phyloP scores from a whole-genome alignment of 1,140 invertebrate genomes.

The Ptiloglossa arizonensis region DNA sequence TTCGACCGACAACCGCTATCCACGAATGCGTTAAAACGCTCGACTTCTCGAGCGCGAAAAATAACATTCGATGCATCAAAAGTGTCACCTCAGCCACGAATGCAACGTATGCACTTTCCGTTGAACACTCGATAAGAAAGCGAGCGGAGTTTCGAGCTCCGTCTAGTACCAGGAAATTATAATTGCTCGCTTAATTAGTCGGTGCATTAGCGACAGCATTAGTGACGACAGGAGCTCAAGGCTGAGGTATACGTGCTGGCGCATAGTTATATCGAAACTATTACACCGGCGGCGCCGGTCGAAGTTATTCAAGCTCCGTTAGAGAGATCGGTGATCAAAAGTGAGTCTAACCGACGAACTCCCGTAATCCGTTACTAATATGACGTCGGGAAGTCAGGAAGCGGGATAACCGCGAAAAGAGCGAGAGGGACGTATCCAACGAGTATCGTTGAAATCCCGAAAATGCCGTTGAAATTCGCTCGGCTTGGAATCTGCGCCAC shows the following conservation, averaged over 20 bases:
- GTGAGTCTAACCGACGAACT: slow-evolving; percentile 27
- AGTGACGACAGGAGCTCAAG: not conserved
- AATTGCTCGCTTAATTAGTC: slow-evolving; percentile 5
- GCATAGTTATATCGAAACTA: slow-evolving; percentile 48
- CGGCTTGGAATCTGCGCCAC: slow-evolving; percentile 34
- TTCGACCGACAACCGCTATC: too few relatives aligned
- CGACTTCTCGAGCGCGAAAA: too few relatives aligned
- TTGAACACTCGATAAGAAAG: too few relatives aligned
- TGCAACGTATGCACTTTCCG: too few relatives aligned
- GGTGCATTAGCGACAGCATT: slow-evolving; percentile 1
- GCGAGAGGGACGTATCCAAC: not conserved
- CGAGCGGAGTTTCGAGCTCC: not conserved
- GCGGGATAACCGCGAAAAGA: slow-evolving; percentile 38
- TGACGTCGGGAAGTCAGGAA: slow-evolving; percentile 43
- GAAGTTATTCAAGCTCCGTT: slow-evolving; percentile 14
- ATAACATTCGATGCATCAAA: too few relatives aligned
- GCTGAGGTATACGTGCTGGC: not conserved
- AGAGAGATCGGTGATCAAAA: slow-evolving; percentile 15
- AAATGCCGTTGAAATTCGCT: slow-evolving; percentile 56
- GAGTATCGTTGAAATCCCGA: slow-evolving; percentile 55
- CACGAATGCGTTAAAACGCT: too few relatives aligned
- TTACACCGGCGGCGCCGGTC: slow-evolving; percentile 23
- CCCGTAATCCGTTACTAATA: slow-evolving; percentile 62
- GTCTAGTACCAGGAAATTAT: not conserved
- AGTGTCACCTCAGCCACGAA: too few relatives aligned